phyloP scores from a whole-genome alignment of 2,797 vertebrate species.

The Falco novaeseelandiae region DNA sequence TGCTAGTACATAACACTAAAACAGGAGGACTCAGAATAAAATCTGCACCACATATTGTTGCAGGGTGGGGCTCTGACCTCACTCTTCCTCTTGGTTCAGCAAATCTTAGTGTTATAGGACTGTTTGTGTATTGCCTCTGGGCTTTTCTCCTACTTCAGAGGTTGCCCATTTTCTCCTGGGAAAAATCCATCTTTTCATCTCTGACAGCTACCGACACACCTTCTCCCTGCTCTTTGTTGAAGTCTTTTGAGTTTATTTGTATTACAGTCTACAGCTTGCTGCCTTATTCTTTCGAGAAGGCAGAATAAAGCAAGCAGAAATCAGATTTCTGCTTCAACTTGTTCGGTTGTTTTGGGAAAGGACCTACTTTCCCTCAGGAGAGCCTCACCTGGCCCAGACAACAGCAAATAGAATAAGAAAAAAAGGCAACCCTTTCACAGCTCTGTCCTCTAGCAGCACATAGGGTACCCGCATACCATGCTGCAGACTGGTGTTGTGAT shows the following conservation, averaged over 20 bases:
- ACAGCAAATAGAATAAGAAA: neutral
- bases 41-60: neutral
- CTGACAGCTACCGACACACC: neutral
- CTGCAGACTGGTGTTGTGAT: neutral
- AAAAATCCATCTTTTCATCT: neutral
- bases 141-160: neutral
- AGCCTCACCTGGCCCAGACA: neutral
- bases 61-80: neutral
- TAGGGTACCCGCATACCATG: fast-evolving
- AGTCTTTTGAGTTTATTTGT: neutral
- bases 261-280: neutral
- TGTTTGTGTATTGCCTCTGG: neutral
- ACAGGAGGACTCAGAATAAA: neutral
- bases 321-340: neutral
- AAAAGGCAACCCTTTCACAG: neutral
- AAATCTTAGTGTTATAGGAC: neutral
- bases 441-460: neutral
- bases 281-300: neutral
- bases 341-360: neutral
- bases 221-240: neutral
- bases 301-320: neutral
- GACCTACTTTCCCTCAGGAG: neutral
- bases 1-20: neutral
- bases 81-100: neutral
- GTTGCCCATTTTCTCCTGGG: neutral